Evolutionary conservation across 2,797 vertebrate genomes (phyloP).

Genomic region (Ctenochaetus hawaiiensis): DNA sequence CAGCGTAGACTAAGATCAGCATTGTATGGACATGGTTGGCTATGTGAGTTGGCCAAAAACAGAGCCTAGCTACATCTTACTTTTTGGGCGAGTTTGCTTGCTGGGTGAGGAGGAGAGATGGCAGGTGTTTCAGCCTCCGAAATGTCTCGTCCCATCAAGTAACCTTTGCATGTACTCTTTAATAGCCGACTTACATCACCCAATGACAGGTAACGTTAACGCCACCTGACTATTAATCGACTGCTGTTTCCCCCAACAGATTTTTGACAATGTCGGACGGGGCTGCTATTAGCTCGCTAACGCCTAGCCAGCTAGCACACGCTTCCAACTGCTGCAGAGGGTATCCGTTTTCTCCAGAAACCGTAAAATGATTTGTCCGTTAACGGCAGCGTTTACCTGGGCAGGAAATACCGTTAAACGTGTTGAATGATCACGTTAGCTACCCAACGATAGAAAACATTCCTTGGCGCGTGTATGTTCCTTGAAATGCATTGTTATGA

Average conservation of each 20-base stretch:
- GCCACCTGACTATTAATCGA: conserved; percentile 21
- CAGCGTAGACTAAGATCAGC: not conserved
- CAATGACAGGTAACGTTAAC: not conserved
- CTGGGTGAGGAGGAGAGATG: conserved; percentile 48
- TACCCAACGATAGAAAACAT: conserved; percentile 77
- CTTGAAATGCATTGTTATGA: conserved; percentile 82
- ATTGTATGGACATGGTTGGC: not conserved
- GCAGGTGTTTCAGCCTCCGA: conserved; percentile 63
- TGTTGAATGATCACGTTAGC: conserved; percentile 17
- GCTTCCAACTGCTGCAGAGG: conserved; percentile 51
- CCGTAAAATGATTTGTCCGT: not conserved
- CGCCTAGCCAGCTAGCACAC: conserved; percentile 68
- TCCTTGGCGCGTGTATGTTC: conserved; percentile 81
- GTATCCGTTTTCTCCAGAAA: conserved; percentile 6
- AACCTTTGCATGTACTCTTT: conserved; percentile 16
- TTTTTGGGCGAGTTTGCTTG: conserved; percentile 72
- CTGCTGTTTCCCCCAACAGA: conserved; percentile 17
- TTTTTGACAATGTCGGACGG: conserved; percentile 52
- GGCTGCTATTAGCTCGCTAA: conserved; percentile 67
- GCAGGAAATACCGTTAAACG: conserved; percentile 15
- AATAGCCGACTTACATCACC: conserved; percentile 12
- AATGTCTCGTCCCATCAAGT: conserved; percentile 58
- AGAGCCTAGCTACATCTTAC: conserved; percentile 61
- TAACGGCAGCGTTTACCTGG: conserved; percentile 9
- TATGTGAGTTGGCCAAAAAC: conserved; percentile 42